Evolutionary conservation across 2,888 invertebrate genomes (phyloP), one percentile per base, ranked within the genome.

Genomic region (Tromatobia lineatoria): DNA sequence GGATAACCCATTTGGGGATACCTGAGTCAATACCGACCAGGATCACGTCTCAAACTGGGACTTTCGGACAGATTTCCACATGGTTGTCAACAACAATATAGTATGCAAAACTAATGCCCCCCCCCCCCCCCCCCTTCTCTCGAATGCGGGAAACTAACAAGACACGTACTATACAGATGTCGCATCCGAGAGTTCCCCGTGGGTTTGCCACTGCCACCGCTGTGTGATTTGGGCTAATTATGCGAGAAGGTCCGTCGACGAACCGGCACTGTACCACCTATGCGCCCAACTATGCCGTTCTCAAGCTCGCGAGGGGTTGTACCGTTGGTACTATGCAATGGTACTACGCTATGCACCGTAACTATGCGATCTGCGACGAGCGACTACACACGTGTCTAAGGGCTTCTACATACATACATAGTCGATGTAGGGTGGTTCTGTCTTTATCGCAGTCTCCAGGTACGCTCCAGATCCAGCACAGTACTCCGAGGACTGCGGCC

Each of bases 151-250:
- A 66, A 87, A 81, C 87, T 89, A 88, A 89, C 87, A 86, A 88
- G 89, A 90, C 89, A 90, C 90, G 89, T 89, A 90, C 86, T 88
- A 88, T 88, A 89, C 90, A 89, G 88, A 90, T 90, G 89, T 89
- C 88, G 88, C 87, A 86, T 85, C 85, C 87, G 87, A 85, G 83
- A 85, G 77, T 79, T 81, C 87, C 86, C 88, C 76, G 69, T 81
- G 88, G 87, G 86, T 85, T 84, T 57, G 80, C 77, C 42, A 84
- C 76, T 18, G 67, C 34, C 71, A 50, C 80, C 66, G 74, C 82
- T 80, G 57, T 87, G 87, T 90, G 91, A 91, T 91, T 91, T 90
- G 89, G 87, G 88, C 89, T 91, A 91, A 91, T 91, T 91, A 91
- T 90, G 89, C 88, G 84, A 86, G 88, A 87, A 88, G 87, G 75